phyloP scores from a whole-genome alignment of 2,888 invertebrate genomes.

The Graphium colonna region DNA sequence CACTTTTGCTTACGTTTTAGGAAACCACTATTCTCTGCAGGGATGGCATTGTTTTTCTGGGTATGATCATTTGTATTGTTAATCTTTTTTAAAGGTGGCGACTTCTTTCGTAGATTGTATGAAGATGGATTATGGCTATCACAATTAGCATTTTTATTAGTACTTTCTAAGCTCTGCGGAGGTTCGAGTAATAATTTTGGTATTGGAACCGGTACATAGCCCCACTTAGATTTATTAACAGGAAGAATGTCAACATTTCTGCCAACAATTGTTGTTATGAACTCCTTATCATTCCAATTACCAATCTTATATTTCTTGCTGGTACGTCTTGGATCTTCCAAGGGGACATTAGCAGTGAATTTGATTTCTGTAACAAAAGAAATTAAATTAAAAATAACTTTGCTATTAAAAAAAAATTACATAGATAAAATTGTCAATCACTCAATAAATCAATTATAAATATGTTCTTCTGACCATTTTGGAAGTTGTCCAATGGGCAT shows the following conservation, averaged over 20 bases:
- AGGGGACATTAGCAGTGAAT: slow-evolving; percentile 38
- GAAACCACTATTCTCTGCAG: not conserved
- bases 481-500: too few relatives aligned
- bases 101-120: slow-evolving; percentile 19
- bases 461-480: too few relatives aligned
- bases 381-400: not conserved
- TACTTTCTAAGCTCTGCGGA: slow-evolving; percentile 21
- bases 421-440: too few relatives aligned
- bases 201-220: slow-evolving; percentile 35
- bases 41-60: not conserved
- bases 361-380: slow-evolving; percentile 53
- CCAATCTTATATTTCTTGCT: slow-evolving; percentile 51
- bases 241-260: slow-evolving; percentile 45
- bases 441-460: too few relatives aligned
- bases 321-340: slow-evolving; percentile 57
- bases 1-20: not conserved
- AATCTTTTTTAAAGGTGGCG: not conserved
- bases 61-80: slow-evolving; percentile 1
- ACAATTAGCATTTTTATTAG: slow-evolving; percentile 33
- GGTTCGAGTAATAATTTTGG: slow-evolving; percentile 42
- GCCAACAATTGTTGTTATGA: slow-evolving; percentile 40
- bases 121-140: slow-evolving; percentile 41
- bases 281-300: slow-evolving; percentile 38
- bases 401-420: too few relatives aligned
- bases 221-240: slow-evolving; percentile 44